phyloP scores from a whole-genome alignment of 2,797 vertebrate species.

The Hydrocynus forskahlii region DNA sequence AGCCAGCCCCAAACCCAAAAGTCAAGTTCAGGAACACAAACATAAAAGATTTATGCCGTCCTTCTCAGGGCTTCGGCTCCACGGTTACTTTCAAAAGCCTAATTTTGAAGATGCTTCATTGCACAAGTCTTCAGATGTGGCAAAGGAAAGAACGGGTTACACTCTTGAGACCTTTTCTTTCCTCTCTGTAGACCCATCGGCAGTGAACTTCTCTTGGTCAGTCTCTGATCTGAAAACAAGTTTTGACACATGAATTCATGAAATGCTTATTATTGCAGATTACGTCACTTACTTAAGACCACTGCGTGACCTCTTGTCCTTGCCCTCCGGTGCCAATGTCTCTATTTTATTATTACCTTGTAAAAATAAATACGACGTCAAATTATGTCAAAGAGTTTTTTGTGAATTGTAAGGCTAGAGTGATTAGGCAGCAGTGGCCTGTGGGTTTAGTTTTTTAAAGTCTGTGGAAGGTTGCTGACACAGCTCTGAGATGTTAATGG shows the following conservation, averaged over 20 bases:
- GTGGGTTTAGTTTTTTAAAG: neutral
- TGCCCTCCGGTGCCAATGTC: neutral
- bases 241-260: slow-evolving; percentile 7
- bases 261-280: neutral
- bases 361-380: slow-evolving; percentile 3
- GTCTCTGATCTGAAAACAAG: slow-evolving; percentile 71
- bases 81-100: slow-evolving; percentile 29
- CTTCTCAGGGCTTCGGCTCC: slow-evolving; percentile 41
- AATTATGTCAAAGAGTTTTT: neutral
- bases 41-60: slow-evolving; percentile 39
- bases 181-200: slow-evolving; percentile 66
- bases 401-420: neutral
- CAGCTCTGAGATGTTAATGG: neutral
- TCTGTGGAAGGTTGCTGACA: slow-evolving; percentile 1
- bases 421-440: neutral
- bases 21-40: slow-evolving; percentile 53
- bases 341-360: neutral
- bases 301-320: neutral
- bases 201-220: slow-evolving; percentile 69
- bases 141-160: slow-evolving; percentile 59
- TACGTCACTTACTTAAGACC: neutral
- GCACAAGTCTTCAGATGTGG: slow-evolving; percentile 43
- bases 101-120: slow-evolving; percentile 21
- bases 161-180: slow-evolving; percentile 78
- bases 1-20: slow-evolving; percentile 32